These are phyloP conservation scores for Chaetops frenatus DNA, from an alignment of 2,113 vertebrate genomes.

Conservation along the genomic window DNA sequence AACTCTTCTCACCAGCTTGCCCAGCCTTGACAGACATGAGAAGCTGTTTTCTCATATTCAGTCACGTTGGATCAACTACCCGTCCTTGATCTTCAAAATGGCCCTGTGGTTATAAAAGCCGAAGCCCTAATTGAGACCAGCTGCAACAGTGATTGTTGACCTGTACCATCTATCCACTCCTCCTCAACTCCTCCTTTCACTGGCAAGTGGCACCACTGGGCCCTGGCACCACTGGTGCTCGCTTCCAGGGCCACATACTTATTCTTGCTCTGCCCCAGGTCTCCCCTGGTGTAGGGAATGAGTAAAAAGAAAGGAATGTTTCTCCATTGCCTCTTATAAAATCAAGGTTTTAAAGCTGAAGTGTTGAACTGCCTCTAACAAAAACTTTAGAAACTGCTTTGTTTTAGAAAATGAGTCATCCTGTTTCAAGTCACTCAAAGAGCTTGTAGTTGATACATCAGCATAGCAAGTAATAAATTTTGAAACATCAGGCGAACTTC, in stretches of 20 bases:
- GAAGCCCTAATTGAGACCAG: not conserved
- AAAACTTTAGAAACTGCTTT: not conserved
- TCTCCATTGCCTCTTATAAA: not conserved
- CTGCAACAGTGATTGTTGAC: not conserved
- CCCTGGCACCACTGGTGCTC: not conserved
- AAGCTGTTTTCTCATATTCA: not conserved
- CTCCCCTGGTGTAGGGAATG: not conserved
- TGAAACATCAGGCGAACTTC: not conserved
- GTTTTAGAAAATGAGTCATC: not conserved
- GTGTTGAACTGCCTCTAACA: not conserved
- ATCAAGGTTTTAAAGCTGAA: not conserved
- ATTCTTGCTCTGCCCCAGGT: not conserved
- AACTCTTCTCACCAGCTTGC: not conserved
- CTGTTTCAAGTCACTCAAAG: not conserved
- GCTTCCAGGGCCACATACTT: not conserved
- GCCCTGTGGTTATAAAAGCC: not conserved
- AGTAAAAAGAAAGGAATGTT: not conserved
- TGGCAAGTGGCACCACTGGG: not conserved
- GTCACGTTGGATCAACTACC: not conserved
- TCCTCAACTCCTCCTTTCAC: not conserved
- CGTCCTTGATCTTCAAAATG: not conserved
- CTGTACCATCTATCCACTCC: not conserved
- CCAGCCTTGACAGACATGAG: not conserved
- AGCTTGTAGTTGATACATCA: not conserved
- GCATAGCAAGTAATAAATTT: not conserved